Evolutionary conservation across 2,797 vertebrate species (phyloP), one percentile per base, ranked within the genome.

Genomic region (Hephaestus fuliginosus): DNA sequence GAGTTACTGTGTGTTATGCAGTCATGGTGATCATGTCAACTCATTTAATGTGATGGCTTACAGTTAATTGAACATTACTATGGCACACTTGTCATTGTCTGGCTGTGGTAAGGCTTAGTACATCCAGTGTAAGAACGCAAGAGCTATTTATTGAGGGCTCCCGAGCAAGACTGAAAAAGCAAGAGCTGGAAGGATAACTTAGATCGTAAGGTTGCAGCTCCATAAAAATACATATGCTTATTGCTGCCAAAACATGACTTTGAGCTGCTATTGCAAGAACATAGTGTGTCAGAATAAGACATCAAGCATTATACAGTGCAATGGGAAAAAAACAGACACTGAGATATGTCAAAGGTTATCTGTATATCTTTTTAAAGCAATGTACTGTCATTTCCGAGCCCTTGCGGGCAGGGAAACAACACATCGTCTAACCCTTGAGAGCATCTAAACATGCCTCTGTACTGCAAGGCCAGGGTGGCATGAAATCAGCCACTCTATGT

Each of bases 401-500:
- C 81, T 83, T 70, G 86, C 81, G 81, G 83, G 83, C 80, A 53
- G 22, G 83, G 80, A 88, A 94, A 93, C 88, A 93, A 91, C 87
- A 76, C 76, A 89, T 91, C 75, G 82, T 89, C 85, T 66, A 86
- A 83, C 85, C 84, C 76, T 67, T 80, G 86, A 92, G 90, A 91
- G 89, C 86, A 87, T 86, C 86, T 88, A 67, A 83, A 90, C 88
- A 88, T 81, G 70, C 20, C 39, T 39, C 68, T 78, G 74, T 70
- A 77, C 69, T 58, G 80, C 79, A 82, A 84, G 86, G 87, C 89
- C 83, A 91, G 78, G 85, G 74, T 83, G 65, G 91, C 94, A 92
- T 93, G 88, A 94, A 95, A 95, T 92, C 93, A 88, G 89, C 83
- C 90, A 92, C 93, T 95, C 87, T 94, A 93, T 89, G 95, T 95